Percentiles rank a stretch among this genome's conserved stretches.
Evolutionary conservation across 2,888 invertebrate species (phyloP).

Genomic region (Phragmatobia fuliginosa): DNA sequence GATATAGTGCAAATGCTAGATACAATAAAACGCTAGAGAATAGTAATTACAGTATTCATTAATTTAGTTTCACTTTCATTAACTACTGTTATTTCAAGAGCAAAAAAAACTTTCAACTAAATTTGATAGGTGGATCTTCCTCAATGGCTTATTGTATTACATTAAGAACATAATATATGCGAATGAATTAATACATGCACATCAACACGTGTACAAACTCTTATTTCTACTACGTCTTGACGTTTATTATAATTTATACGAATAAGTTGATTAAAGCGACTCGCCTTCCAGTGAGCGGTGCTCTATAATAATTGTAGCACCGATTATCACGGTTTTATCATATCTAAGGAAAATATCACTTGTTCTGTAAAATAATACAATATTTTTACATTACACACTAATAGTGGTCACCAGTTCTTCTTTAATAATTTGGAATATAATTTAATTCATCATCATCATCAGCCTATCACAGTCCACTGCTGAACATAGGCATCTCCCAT

Average conservation of each 20-base stretch:
- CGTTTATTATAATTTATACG: not conserved
- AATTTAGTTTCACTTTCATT: constrained; percentile 5
- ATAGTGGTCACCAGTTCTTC: not conserved
- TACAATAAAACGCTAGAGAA: not conserved
- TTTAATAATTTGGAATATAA: not conserved
- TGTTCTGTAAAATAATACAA: not conserved
- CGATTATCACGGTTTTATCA: not conserved
- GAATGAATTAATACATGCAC: not conserved
- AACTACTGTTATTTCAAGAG: not conserved
- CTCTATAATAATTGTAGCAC: not conserved
- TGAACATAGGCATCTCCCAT: no score
- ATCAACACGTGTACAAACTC: not conserved
- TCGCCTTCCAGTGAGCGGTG: not conserved
- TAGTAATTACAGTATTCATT: not conserved
- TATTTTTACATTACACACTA: not conserved
- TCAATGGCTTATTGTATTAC: not conserved
- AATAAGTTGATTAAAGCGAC: not conserved
- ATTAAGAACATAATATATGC: not conserved
- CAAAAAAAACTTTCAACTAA: not conserved
- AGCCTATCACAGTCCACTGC: no score
- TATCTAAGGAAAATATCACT: not conserved
- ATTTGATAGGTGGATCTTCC: not conserved
- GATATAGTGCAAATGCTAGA: not conserved
- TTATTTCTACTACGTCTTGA: not conserved
- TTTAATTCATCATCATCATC: no score